Evolutionary conservation across 2,797 vertebrate genomes (phyloP).

Genomic region (Diglossa cyanea): DNA sequence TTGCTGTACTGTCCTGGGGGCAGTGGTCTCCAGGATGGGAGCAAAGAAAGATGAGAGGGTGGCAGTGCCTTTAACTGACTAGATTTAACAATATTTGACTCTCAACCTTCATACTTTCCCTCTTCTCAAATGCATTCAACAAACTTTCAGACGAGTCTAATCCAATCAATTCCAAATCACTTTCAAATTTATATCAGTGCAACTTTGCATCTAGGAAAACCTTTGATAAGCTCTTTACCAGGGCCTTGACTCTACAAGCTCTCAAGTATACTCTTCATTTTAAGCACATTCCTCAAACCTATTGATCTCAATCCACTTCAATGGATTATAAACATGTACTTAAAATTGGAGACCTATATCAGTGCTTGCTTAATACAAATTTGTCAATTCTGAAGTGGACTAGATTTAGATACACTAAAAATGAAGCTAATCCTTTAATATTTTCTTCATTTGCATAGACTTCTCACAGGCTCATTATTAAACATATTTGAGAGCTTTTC

Average conservation of each 20-base stretch:
- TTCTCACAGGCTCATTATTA: not conserved
- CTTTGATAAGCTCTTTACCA: conserved; percentile 42
- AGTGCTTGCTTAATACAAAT: conserved; percentile 38
- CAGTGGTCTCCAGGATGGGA: not conserved
- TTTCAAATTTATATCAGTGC: conserved; percentile 36
- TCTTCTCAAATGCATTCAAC: not conserved
- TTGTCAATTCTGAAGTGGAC: conserved; percentile 49
- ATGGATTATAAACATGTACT: conserved; percentile 59
- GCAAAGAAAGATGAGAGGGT: not conserved
- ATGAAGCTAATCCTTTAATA: conserved; percentile 22
- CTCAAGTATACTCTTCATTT: conserved; percentile 56
- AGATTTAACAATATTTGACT: not conserved
- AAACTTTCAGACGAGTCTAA: conserved; percentile 32
- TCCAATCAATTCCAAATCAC: conserved; percentile 42
- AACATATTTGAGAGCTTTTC: not conserved
- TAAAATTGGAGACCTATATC: conserved; percentile 29
- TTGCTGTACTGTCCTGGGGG: not conserved
- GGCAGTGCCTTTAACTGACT: not conserved
- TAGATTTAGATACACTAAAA: conserved; percentile 53
- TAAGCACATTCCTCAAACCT: conserved; percentile 56
- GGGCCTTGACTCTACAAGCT: conserved; percentile 27
- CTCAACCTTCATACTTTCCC: not conserved
- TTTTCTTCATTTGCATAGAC: conserved; percentile 12
- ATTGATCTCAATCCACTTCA: conserved; percentile 61
- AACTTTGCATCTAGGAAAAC: conserved; percentile 49